Base-by-base conservation (phyloP, 2,888 invertebrate species). In the Cremastobaeus sp. region DNA sequence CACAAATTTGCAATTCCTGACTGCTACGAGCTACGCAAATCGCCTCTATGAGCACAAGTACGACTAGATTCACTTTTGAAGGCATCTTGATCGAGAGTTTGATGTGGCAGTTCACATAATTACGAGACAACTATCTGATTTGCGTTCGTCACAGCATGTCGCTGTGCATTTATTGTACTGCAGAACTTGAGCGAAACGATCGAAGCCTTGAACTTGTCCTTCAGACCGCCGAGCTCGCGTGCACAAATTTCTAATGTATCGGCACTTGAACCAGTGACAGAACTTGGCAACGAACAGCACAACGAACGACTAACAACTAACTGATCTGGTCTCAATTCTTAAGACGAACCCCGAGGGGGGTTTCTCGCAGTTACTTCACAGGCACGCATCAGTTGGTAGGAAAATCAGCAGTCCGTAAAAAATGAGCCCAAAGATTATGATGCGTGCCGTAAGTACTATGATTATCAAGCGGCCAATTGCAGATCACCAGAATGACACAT, bases 361-460 rank as follows among this genome's bases (percentile, higher is more conserved):
- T 76, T 69, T 70, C 66, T 55, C 50, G 64, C 66, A 55, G 65
- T 70, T 76, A 71, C 72, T 55, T 65, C 50, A 75, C 77, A 74
- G 72, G 78, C 81, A 87, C 84, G 87, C 85, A 86, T 87, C 84
- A 86, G 87, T 87, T 86, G 81, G 82, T 82, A 76, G 76, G 82
- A 79, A 83, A 84, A 87, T 87, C 85, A 85, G 76, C 84, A 82
- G 86, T 83, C 86, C 85, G 84, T 85, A 81, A 84, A 86, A 87
- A 87, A 87, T 87, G 81, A 81, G 82, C 80, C 77, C 79, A 76
- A 78, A 79, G 79, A 82, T 83, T 85, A 83, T 78, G 79, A 83
- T 85, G 84, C 81, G 82, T 81, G 80, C 79, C 73, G 64, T 78
- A 81, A 83, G 74, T 80, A 81, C 83, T 81, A 79, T 83, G 79